A percentile compares a stretch with the other conserved stretches of the same genome.
Conservation (phyloP, 1,140 invertebrate species). For the Amphibalanus amphitrite region DNA sequence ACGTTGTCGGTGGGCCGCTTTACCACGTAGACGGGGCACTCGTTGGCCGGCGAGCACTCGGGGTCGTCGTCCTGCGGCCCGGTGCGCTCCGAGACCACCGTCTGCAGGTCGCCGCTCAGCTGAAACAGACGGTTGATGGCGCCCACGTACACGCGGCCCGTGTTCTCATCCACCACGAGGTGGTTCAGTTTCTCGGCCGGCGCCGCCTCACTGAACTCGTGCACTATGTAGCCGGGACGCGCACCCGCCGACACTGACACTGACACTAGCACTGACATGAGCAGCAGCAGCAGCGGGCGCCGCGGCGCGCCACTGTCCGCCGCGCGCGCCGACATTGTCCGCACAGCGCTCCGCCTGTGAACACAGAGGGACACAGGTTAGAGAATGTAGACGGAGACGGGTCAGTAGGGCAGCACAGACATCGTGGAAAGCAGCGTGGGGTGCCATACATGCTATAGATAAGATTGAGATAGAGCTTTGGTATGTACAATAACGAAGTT, state of each 20-base stretch:
- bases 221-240: slow-evolving; percentile 16
- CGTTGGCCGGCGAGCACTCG: slow-evolving; percentile 56
- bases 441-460: too few relatives aligned
- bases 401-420: too few relatives aligned
- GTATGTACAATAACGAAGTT: too few relatives aligned
- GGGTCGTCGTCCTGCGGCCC: slow-evolving; percentile 78
- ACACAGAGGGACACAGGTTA: too few relatives aligned
- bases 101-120: slow-evolving; percentile 66
- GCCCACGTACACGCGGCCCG: slow-evolving; percentile 78
- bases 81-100: slow-evolving; percentile 57
- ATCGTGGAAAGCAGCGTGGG: too few relatives aligned
- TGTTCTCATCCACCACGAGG: slow-evolving; percentile 77
- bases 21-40: slow-evolving; percentile 21
- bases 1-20: slow-evolving; percentile 71
- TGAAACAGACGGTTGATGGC: slow-evolving; percentile 87
- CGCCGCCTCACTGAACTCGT: slow-evolving; percentile 11
- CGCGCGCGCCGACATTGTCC: too few relatives aligned
- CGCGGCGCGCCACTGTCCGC: too few relatives aligned
- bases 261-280: neutral
- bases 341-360: too few relatives aligned
- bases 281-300: too few relatives aligned
- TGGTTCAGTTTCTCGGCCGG: slow-evolving; percentile 38
- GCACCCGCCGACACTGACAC: neutral
- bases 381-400: too few relatives aligned
- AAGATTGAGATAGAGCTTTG: too few relatives aligned